Conservation (phyloP, 2,797 vertebrate genomes). For the Allobates femoralis region DNA sequence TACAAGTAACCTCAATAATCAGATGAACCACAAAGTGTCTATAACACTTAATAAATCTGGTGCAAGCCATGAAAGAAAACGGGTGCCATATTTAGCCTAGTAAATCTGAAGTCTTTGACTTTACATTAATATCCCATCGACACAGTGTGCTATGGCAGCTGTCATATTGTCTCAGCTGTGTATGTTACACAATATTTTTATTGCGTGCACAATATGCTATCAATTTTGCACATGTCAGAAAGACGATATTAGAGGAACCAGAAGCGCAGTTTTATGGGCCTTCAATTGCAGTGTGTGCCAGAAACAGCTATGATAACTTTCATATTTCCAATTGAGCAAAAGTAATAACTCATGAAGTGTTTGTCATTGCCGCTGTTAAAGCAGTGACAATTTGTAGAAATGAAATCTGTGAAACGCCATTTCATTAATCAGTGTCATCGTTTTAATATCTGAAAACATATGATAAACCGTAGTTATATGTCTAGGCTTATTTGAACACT, state of each 20-base stretch:
- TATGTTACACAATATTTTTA: slow-evolving; percentile 21
- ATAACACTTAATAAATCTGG: too few species aligned
- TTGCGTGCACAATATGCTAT: slow-evolving; percentile 6
- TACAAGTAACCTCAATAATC: too few species aligned
- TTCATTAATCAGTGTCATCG: background rate
- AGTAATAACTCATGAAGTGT: background rate
- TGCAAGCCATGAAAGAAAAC: too few species aligned
- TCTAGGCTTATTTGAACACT: background rate
- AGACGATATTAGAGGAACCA: background rate
- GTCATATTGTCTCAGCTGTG: slow-evolving; percentile 1
- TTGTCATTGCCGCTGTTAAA: background rate
- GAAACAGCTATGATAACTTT: slow-evolving; percentile 2
- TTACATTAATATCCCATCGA: background rate
- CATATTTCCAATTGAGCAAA: background rate
- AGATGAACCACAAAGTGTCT: too few species aligned
- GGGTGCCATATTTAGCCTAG: too few species aligned
- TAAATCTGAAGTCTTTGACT: background rate
- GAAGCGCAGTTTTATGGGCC: slow-evolving; percentile 1
- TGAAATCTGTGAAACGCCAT: background rate
- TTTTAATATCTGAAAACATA: background rate
- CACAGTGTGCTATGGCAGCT: background rate
- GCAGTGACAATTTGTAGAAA: background rate
- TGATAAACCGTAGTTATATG: background rate
- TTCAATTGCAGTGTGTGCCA: slow-evolving; percentile 1
- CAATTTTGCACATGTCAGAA: slow-evolving; percentile 6